Evolutionary conservation across 2,113 vertebrate species (phyloP), one percentile per base, ranked within the genome.

Genomic region (Rhynchopsitta pachyrhyncha): DNA sequence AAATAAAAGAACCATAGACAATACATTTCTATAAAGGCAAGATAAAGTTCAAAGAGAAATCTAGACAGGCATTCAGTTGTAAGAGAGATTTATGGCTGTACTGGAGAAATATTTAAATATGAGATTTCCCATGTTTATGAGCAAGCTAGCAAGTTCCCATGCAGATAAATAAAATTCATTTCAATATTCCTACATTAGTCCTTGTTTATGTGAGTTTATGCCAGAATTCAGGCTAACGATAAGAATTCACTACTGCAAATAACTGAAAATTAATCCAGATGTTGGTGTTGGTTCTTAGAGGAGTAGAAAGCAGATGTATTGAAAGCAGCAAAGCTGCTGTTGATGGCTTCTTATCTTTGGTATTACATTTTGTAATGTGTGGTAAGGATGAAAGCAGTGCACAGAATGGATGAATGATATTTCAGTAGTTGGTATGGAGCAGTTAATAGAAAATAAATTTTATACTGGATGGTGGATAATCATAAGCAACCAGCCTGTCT

Each of bases 131-230:
- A 93, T 95, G 79, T 89, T 93, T 97, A 92, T 88, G 64, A 92
- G 71, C 33, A 67, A 92, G 86, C 86, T 31, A 59, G 3, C 64
- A 68, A 68, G 75, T 95, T 96, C 68, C 44, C 86, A 88, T 91
- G 81, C 44, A 79, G 83, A 91, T 86, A 96, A 92, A 95, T 93
- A 93, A 96, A 96, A 90, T 88, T 31, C 17, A 85, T 94, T 95
- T 91, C 81, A 93, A 76, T 97, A 92, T 83, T 82, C 44, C 93
- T 90, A 80, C 3, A 5, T 47, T 78, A 85, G 92, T 47, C 46
- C 96, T 59, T 97, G 81, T 96, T 96, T 97, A 92, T 78, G 80
- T 62, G 35, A 78, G 20, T 88, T 88, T 90, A 73, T 86, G 90
- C 86, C 93, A 95, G 66, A 91, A 95, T 91, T 96, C 78, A 86